Conservation (phyloP, 1,140 invertebrate species). For the Eriocheir sinensis region DNA sequence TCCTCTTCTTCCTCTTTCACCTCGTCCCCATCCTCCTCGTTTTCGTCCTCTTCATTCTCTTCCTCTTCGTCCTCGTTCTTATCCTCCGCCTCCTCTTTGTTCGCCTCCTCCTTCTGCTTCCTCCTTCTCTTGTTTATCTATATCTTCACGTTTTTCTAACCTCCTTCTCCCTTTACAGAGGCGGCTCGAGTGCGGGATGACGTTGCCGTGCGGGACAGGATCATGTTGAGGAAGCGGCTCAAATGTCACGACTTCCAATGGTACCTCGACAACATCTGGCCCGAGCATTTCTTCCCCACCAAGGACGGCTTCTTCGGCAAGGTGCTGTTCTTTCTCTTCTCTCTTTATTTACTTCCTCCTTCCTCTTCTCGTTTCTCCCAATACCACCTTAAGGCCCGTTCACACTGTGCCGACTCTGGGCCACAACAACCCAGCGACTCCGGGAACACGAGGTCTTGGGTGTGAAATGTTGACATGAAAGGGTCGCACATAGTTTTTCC, state of each 20-base stretch:
- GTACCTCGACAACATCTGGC: constrained; percentile 95
- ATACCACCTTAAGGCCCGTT: too few species aligned
- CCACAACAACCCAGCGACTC: too few species aligned
- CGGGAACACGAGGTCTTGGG: too few species aligned
- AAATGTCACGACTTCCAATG: constrained; percentile 95
- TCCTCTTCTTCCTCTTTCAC: neutral
- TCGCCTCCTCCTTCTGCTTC: neutral
- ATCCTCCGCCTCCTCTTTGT: neutral
- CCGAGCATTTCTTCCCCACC: constrained; percentile 94
- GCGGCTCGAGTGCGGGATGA: constrained; percentile 85
- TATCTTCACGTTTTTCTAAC: neutral
- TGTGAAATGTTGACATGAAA: too few species aligned
- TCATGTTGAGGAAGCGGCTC: constrained; percentile 89
- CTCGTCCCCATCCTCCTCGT: neutral
- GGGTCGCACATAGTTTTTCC: too few species aligned
- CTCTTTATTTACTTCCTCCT: neutral
- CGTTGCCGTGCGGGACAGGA: constrained; percentile 88
- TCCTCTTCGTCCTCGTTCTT: neutral
- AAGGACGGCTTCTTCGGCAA: constrained; percentile 91
- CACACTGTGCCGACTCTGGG: too few species aligned
- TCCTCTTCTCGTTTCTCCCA: neutral
- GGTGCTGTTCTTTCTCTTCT: constrained; percentile 81
- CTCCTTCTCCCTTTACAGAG: constrained; percentile 82
- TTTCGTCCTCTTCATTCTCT: neutral
- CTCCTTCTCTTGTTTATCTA: neutral